These are phyloP conservation scores for Ooceraea biroi DNA, from an alignment of 1,140 invertebrate species.

Conservation along the genomic window DNA sequence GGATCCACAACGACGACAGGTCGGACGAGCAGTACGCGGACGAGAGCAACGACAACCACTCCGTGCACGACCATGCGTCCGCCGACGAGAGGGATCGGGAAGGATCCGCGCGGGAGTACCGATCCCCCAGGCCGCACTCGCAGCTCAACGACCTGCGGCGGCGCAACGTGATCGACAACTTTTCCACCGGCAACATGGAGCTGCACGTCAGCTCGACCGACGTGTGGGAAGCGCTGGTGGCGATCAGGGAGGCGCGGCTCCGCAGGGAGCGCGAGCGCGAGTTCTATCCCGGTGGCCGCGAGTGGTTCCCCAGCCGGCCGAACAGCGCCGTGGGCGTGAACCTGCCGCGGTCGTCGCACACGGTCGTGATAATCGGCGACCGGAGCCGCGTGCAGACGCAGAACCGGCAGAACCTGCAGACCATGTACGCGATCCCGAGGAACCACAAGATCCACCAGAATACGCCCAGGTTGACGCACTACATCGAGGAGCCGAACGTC, in stretches of 20 bases:
- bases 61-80: constrained; percentile 50
- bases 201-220: constrained; percentile 86
- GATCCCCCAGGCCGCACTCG: constrained; percentile 58
- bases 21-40: constrained; percentile 62
- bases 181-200: constrained; percentile 81
- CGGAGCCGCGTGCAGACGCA: constrained; percentile 75
- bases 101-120: constrained; percentile 64
- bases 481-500: constrained; percentile 94
- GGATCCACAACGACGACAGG: constrained; percentile 51
- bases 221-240: constrained; percentile 90
- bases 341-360: constrained; percentile 79
- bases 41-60: constrained; percentile 58
- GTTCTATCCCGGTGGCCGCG: constrained; percentile 55
- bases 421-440: constrained; percentile 82
- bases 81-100: constrained; percentile 60
- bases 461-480: constrained; percentile 92
- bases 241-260: constrained; percentile 88
- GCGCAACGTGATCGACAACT: constrained; percentile 77
- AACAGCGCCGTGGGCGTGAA: constrained; percentile 76
- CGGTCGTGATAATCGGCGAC: constrained; percentile 84
- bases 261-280: constrained; percentile 85
- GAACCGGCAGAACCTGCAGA: constrained; percentile 78
- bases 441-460: constrained; percentile 90
- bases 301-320: constrained; percentile 71
- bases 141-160: constrained; percentile 72